Evolutionary conservation across 2,888 invertebrate genomes (phyloP), one percentile per base, ranked within the genome.

Genomic region (Philhelius pedissequus): DNA sequence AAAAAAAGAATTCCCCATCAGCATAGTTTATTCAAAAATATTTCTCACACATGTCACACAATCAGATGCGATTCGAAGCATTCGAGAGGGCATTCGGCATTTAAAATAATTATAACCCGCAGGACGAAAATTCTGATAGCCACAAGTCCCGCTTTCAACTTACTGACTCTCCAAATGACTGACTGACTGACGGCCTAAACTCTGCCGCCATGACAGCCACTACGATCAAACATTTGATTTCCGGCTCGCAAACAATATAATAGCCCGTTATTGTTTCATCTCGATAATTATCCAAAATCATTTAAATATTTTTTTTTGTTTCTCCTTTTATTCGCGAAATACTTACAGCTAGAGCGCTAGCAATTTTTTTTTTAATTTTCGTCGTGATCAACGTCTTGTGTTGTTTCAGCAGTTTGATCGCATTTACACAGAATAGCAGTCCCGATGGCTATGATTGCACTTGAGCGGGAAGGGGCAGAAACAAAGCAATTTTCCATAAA

Each of bases 181-280:
- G 84, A 76, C 80, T 84, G 84, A 84, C 60, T 84, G 84, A 84
- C 84, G 80, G 75, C 71, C 52, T 80, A 84, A 84, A 80, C 62
- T 76, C 80, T 68, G 54, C 40, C 60, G 70, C 75, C 84, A 71
- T 80, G 84, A 84, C 84, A 84, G 84, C 66, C 84, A 80, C 66
- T 80, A 80, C 80, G 84, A 84, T 84, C 84, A 84, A 84, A 84
- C 84, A 80, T 80, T 84, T 80, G 75, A 71, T 84, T 84, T 84
- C 84, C 84, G 84, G 84, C 79, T 84, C 60, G 75, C 84, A 84
- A 84, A 84, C 84, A 80, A 84, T 84, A 80, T 84, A 84, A 84
- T 84, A 84, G 84, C 75, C 84, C 84, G 84, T 84, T 84, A 84
- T 84, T 84, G 84, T 84, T 84, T 79, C 84, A 84, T 84, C 84